Base-by-base conservation (phyloP, 2,113 vertebrate genomes). In the Sterrhoptilus dennistouni region DNA sequence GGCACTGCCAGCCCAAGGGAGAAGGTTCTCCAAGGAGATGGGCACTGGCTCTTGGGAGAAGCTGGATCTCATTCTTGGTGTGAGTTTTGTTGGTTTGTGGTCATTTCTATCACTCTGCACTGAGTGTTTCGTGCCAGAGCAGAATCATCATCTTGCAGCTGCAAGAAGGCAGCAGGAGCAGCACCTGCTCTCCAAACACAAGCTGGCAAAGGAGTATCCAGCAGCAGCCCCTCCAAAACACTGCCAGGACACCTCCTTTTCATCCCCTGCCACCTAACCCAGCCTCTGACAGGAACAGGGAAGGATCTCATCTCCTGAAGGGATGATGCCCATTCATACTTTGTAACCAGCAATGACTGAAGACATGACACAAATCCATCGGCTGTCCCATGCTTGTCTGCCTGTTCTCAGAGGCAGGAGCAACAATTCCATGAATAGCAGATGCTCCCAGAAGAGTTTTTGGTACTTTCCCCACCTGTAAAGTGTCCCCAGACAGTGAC, bases 301-400 rank as follows among this genome's bases (percentile, higher is more conserved):
- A 49, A 86, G 47, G 33, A 47, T 19, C 14, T 40, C 3, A 27
- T 20, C 23, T 44, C 22, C 0, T 18, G 10, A 18, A 71, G 9
- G 20, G 40, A 49, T n/a, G 50, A 49, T 31, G 47, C 17, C 31
- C 68, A 29, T 18, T 83, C 3, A 0, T 22, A 11, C 10, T 64
- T 44, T 36, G 61, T 60, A 47, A 83, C 31, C 35, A 45, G 87
- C 33, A 82, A 4, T 0, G 2, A 28, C 8, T 40, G 47, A n/a
- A 86, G 38, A 56, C 19, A 50, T 2, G 2, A 35, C 2, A 5
- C 1, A 6, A 22, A n/a, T 16, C 56, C 50, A 35, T 15, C 28
- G 76, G 29, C 47, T 38, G 35, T 65, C 52, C 64, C 1, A 0
- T 0, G 15, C 57, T 29, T 15, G 20, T 14, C 56, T 1, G 11